Evolutionary conservation across 2,797 vertebrate species (phyloP).

Genomic region (Coracias cyanogaster): DNA sequence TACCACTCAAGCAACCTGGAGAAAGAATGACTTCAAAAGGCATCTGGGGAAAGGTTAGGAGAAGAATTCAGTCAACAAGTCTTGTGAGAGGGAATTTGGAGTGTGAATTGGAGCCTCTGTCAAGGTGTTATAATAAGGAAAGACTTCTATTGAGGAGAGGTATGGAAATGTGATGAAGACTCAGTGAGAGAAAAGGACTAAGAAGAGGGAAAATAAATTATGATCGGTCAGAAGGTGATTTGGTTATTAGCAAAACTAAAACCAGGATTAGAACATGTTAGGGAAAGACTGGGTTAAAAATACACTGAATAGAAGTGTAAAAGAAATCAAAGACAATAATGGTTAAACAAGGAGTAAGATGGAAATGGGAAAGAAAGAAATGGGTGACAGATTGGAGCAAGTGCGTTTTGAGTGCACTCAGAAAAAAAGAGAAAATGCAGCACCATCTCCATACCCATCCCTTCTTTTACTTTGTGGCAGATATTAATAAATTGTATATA

Average conservation of each 20-base stretch:
- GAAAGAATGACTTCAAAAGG: neutral
- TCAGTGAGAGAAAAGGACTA: neutral
- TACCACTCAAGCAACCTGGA: neutral
- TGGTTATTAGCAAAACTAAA: neutral
- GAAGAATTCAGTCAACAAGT: neutral
- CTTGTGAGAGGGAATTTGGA: neutral
- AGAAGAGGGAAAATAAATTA: neutral
- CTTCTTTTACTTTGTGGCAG: neutral
- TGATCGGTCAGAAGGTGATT: neutral
- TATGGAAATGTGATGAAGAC: neutral
- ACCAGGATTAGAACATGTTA: neutral
- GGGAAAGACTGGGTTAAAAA: neutral
- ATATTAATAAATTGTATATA: neutral
- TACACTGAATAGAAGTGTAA: neutral
- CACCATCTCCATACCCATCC: neutral
- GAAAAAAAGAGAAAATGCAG: neutral
- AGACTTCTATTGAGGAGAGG: neutral
- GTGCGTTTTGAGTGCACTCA: neutral
- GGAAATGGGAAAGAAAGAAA: neutral
- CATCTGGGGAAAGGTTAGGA: neutral
- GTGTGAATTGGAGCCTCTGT: neutral
- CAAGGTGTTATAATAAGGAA: neutral
- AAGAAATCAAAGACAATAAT: neutral
- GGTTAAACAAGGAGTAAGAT: neutral
- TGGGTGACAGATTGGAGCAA: neutral